Base-by-base conservation (phyloP, 2,113 vertebrate genomes). In the Ptychochromis oligacanthus region DNA sequence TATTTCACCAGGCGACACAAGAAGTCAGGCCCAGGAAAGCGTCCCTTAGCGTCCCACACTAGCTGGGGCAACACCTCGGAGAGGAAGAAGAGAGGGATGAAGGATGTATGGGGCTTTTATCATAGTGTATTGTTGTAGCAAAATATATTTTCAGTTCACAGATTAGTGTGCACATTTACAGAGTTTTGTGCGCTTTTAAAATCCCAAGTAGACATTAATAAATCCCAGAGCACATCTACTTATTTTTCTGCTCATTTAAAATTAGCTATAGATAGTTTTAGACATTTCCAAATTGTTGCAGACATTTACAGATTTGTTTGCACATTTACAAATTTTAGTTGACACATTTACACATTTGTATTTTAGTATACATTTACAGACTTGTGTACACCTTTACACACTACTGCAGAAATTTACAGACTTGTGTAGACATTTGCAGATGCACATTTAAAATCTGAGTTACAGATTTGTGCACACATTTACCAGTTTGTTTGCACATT, bases 1-100 rank as follows among this genome's bases (percentile, higher is more conserved):
- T 97, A 97, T 82, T 96, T 97, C 79, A 97, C 94, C 1, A 94
- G 88, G 24, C 96, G 95, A 83, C 97, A 97, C 77, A 97, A 92
- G 70, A 94, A 87, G 40, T 97, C 97, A 0, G 97, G 96, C 7
- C 96, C 97, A 1, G 88, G 94, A 80, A 97, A 96, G 20, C 94
- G 94, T 36, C 97, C 96, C 1, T 94, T 96, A 49, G 95, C 95
- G 2, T 97, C 96, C 97, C 97, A 97, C 28, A 96, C 94, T 59
- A 97, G 93, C 95, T 97, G 97, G 6, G 97, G 97, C 75, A 97
- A 84, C 78, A 97, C 97, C 95, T 97, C 20, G 26, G 20, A 7
- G 64, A 56, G 34, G 64, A 22, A 65, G 70, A 79, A 28, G 61
- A 26, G 22, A 24, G 13, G 38, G 54, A 8, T 10, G 46, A 72